Conservation (phyloP, 2,113 vertebrate genomes). For the Callorhinus ursinus region DNA sequence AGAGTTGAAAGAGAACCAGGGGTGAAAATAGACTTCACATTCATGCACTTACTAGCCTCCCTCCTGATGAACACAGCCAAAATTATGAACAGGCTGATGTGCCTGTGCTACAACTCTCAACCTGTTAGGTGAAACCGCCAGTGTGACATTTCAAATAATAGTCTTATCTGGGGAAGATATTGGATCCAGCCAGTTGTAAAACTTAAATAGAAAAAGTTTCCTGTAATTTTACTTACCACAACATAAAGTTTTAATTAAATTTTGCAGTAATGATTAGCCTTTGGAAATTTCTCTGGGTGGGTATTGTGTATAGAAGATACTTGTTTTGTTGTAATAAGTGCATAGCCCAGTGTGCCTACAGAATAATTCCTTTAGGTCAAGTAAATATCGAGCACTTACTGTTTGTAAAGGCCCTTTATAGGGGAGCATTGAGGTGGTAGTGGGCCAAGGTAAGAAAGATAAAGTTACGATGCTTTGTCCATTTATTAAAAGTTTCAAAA, state of each 20-base stretch:
- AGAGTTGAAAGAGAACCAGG: background rate
- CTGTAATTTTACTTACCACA: background rate
- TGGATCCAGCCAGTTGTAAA: conserved; percentile 4
- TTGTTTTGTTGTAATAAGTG: background rate
- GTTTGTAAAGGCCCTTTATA: background rate
- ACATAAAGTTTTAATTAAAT: conserved; percentile 48
- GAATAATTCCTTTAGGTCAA: background rate
- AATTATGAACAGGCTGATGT: background rate
- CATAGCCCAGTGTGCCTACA: background rate
- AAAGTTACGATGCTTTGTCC: background rate
- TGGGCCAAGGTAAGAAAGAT: background rate
- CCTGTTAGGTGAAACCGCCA: background rate
- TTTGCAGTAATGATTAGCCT: background rate
- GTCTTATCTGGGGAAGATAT: background rate
- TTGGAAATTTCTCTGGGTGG: conserved; percentile 35
- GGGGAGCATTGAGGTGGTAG: background rate
- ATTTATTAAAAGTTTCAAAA: background rate
- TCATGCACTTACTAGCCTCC: background rate
- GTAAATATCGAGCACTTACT: background rate
- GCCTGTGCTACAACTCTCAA: background rate
- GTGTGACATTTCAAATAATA: background rate
- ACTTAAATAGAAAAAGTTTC: background rate
- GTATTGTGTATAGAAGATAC: background rate
- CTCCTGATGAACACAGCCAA: background rate
- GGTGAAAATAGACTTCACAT: background rate